Evolutionary conservation across 2,113 vertebrate genomes (phyloP), one percentile per base, ranked within the genome.

Genomic region (Antechinus stuartii): DNA sequence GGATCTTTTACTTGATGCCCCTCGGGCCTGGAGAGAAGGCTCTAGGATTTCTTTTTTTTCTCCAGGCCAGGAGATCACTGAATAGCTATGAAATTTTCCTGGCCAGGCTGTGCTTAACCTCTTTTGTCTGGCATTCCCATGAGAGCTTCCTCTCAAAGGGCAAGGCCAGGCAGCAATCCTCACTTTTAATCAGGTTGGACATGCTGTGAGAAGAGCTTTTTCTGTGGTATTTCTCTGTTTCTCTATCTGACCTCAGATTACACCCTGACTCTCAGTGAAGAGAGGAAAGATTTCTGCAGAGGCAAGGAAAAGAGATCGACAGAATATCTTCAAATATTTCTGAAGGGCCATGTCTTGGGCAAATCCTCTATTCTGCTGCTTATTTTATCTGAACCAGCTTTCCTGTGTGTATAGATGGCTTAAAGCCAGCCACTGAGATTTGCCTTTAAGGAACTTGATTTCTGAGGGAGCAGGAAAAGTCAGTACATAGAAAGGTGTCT

Each of bases 171-270:
- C 47, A 24, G 50, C 52, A 8, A 30, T 16, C 27, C 30, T 96
- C 49, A 91, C 42, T 94, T 97, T 96, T 96, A 96, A 96, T 97
- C 76, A 96, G 93, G 50, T 92, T 94, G 56, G 61, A 92, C 27
- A 42, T 91, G 54, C 91, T 16, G 46, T n/a, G 42, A 94, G 14
- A 95, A 27, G 2, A 57, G 27, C n/a, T 93, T 96, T 95, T 53
- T 91, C 94, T 89, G 56, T 90, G 10, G 35, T 93, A 68, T 96
- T 96, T 94, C 94, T 96, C 0, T 94, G 89, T 84, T 95, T 96
- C 95, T 97, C 96, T 10, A 0, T 89, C 49, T 95, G 93, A 49
- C 89, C 76, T 56, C 54, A 92, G 92, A 56, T 96, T 97, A 92
- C 56, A 92, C 50, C 93, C 24, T 96, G 92, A 96, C 96, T 95